These are phyloP conservation scores for Drosophila elegans DNA, from an alignment of 1,140 invertebrate species.

Conservation along the genomic window DNA sequence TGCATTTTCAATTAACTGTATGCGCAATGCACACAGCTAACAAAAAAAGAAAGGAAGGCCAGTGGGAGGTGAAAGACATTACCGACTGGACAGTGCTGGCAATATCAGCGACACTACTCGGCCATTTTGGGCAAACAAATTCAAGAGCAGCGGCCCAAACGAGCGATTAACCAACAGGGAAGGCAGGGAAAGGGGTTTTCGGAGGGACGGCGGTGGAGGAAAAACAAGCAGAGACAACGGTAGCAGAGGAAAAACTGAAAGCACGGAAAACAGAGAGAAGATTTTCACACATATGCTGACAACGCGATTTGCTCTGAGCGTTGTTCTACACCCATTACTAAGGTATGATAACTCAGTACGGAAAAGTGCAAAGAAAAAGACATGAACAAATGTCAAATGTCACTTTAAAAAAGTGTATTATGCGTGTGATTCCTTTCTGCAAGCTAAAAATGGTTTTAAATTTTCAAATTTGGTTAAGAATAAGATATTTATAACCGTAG, in stretches of 20 bases:
- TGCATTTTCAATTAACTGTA: constrained; percentile 79
- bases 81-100: constrained; percentile 8
- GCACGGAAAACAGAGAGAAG: constrained; percentile 4
- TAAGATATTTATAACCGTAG: too few relatives aligned
- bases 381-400: too few relatives aligned
- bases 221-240: constrained; percentile 25
- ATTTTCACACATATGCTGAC: constrained; percentile 24
- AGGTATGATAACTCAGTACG: neutral
- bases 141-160: constrained; percentile 37
- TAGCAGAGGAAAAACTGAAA: constrained; percentile 20
- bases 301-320: constrained; percentile 17
- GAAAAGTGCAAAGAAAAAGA: neutral
- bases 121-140: constrained; percentile 67
- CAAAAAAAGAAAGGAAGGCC: constrained; percentile 4
- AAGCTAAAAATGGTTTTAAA: too few relatives aligned
- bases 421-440: too few relatives aligned
- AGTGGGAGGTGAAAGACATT: constrained; percentile 1
- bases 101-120: constrained; percentile 62
- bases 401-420: too few relatives aligned
- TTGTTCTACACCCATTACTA: constrained; percentile 9
- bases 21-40: constrained; percentile 14
- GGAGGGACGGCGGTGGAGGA: neutral
- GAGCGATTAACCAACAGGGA: constrained; percentile 52
- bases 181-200: too few relatives aligned
- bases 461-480: too few relatives aligned